Evolutionary conservation across 2,888 invertebrate genomes (phyloP).

Genomic region (Erebia aethiops): DNA sequence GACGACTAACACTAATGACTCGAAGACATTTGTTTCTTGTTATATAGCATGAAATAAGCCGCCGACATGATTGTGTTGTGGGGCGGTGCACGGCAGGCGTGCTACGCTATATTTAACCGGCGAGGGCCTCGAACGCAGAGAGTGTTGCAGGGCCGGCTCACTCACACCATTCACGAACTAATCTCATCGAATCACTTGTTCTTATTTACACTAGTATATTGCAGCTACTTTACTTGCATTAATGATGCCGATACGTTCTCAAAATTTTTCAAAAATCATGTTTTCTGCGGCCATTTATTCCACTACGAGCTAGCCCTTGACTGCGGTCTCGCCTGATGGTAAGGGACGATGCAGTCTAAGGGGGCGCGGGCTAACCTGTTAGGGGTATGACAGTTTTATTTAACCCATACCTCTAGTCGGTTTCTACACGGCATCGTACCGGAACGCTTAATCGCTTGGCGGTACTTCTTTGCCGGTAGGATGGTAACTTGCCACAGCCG

Average conservation of each 20-base stretch:
- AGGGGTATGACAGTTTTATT: too few relatives aligned
- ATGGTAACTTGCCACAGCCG: too few relatives aligned
- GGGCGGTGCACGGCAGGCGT: slow-evolving; percentile 66
- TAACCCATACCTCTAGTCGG: too few relatives aligned
- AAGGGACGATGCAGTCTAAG: too few relatives aligned
- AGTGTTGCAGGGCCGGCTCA: slow-evolving; percentile 58
- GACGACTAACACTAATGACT: slow-evolving; percentile 30
- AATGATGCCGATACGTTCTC: neutral
- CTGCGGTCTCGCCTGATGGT: too few relatives aligned
- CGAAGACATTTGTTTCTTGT: slow-evolving; percentile 42
- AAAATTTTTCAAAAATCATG: too few relatives aligned
- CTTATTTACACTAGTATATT: neutral
- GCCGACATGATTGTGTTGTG: slow-evolving; percentile 71
- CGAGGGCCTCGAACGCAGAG: slow-evolving; percentile 69
- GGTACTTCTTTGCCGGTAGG: too few relatives aligned
- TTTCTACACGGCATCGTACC: too few relatives aligned
- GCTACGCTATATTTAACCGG: slow-evolving; percentile 76
- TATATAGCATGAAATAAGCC: slow-evolving; percentile 52
- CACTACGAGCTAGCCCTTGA: too few relatives aligned
- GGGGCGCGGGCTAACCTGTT: too few relatives aligned
- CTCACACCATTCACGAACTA: slow-evolving; percentile 60
- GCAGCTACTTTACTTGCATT: neutral
- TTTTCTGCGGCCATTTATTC: too few relatives aligned
- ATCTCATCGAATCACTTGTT: slow-evolving; percentile 29
- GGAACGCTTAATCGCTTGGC: too few relatives aligned